These are phyloP conservation scores for Larimichthys polyactis DNA, from an alignment of 2,113 vertebrate genomes.

Conservation along the genomic window DNA sequence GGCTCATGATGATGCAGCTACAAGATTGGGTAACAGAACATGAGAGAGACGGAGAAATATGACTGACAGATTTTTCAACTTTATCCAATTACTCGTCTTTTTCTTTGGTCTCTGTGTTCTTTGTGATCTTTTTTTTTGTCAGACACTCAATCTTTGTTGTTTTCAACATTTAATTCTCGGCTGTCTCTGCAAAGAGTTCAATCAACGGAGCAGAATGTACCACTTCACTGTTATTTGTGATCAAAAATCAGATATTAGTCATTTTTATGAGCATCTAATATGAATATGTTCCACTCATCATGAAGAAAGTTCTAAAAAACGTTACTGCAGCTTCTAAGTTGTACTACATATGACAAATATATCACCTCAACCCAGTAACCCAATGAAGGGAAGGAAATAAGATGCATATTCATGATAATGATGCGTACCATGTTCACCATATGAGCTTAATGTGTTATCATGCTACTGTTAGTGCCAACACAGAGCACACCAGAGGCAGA, in stretches of 20 bases:
- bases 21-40: conserved; percentile 17
- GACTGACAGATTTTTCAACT: conserved; percentile 26
- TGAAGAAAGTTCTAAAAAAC: not conserved
- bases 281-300: too few relatives aligned
- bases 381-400: conserved; percentile 36
- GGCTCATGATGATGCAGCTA: conserved; percentile 20
- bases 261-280: not conserved
- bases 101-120: conserved; percentile 7
- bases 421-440: not conserved
- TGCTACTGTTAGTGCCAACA: not conserved
- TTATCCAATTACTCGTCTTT: conserved; percentile 38
- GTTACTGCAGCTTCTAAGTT: not conserved
- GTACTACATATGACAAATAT: not conserved
- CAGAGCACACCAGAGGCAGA: not conserved
- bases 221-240: not conserved
- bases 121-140: not conserved
- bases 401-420: not conserved
- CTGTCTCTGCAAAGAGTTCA: not conserved
- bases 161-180: not conserved
- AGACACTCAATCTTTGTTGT: not conserved
- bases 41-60: conserved; percentile 13
- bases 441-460: not conserved
- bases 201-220: not conserved
- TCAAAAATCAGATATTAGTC: not conserved
- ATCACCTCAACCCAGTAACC: conserved; percentile 9